Percentiles rank a stretch among this genome's conserved stretches.
Conservation (phyloP, 2,797 vertebrate genomes). For the Acestrorhynchus altus region DNA sequence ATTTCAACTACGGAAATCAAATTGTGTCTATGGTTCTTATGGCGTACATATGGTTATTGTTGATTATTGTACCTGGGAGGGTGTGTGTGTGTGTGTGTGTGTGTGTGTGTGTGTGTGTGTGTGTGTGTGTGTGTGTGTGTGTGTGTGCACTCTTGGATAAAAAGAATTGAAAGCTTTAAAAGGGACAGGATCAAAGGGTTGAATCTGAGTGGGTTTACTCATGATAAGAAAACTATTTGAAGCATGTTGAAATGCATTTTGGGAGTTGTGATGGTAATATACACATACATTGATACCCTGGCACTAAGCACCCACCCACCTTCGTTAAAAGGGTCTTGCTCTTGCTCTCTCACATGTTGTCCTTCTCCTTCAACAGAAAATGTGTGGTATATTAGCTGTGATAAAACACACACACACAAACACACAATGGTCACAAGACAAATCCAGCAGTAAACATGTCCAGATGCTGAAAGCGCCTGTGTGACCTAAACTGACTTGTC, state of each 20-base stretch:
- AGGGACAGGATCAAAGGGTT: conserved; percentile 30
- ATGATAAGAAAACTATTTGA: conserved; percentile 41
- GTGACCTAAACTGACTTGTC: too few relatives aligned
- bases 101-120: too few relatives aligned
- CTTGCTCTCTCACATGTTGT: conserved; percentile 19
- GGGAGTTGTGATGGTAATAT: conserved; percentile 33
- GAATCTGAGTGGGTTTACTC: conserved; percentile 42
- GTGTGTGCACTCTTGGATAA: background rate
- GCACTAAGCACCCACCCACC: conserved; percentile 4
- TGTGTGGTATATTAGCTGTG: conserved; percentile 37
- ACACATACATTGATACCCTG: conserved; percentile 19
- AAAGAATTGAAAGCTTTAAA: conserved; percentile 25
- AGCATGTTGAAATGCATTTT: conserved; percentile 40
- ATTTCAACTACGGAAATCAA: too few relatives aligned
- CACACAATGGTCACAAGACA: conserved; percentile 20
- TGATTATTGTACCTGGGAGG: too few relatives aligned
- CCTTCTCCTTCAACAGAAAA: conserved; percentile 31
- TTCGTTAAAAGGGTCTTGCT: background rate
- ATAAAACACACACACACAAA: conserved; percentile 18
- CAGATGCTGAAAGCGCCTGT: background rate
- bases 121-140: too few relatives aligned
- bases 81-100: too few relatives aligned
- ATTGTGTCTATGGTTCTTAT: too few relatives aligned
- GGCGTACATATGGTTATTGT: too few relatives aligned
- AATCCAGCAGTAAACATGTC: conserved; percentile 23